Evolutionary conservation across 2,888 invertebrate species (phyloP).

Genomic region (Ganaspis brasiliensis): DNA sequence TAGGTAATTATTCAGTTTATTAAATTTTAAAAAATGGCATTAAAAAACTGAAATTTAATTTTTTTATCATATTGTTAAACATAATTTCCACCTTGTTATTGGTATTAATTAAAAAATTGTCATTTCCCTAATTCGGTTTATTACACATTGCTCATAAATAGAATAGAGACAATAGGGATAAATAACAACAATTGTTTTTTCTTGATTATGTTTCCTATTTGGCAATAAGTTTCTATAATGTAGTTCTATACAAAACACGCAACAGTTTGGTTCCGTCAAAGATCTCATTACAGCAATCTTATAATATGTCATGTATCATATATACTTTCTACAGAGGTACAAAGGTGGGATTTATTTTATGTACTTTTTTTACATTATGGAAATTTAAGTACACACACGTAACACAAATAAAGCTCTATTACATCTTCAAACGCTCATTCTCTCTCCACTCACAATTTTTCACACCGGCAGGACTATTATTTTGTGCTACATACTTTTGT

Average conservation of each 20-base stretch:
- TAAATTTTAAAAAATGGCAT: too few species aligned
- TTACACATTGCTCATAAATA: too few species aligned
- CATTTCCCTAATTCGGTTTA: too few species aligned
- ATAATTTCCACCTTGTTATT: too few species aligned
- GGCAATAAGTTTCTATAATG: slow-evolving; percentile 73
- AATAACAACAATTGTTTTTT: too few species aligned
- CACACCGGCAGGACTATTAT: slow-evolving; percentile 41
- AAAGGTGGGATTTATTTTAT: slow-evolving; percentile 66
- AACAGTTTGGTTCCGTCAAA: slow-evolving; percentile 75
- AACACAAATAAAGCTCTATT: slow-evolving; percentile 56
- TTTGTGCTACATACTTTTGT: slow-evolving; percentile 37
- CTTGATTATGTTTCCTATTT: slow-evolving; percentile 71
- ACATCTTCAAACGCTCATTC: neutral
- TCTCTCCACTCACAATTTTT: neutral
- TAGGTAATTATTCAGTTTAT: too few species aligned
- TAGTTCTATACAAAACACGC: slow-evolving; percentile 77
- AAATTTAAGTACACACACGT: slow-evolving; percentile 63
- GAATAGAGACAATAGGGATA: too few species aligned
- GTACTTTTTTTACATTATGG: slow-evolving; percentile 55
- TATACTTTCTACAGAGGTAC: slow-evolving; percentile 73
- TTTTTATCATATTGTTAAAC: too few species aligned
- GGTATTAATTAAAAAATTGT: too few species aligned
- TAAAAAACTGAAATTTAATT: too few species aligned
- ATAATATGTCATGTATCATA: slow-evolving; percentile 63
- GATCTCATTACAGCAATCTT: slow-evolving; percentile 67